Base-by-base conservation (phyloP, 2,888 invertebrate genomes). In the Petrolisthes manimaculis region DNA sequence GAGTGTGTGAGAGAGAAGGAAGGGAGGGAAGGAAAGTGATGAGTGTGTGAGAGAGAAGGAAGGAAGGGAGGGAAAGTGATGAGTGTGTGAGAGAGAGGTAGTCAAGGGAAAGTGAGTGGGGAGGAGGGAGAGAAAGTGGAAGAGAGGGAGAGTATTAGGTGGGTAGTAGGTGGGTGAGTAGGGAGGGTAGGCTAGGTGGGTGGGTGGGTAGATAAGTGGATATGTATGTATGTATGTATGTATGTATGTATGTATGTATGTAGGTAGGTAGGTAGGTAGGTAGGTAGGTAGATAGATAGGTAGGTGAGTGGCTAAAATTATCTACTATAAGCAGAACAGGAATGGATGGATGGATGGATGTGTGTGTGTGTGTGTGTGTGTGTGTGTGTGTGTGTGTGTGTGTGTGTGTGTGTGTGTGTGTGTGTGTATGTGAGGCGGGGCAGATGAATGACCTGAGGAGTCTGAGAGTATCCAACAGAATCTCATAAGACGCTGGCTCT, bases 301-400 rank as follows among this genome's bases (percentile, higher is more conserved):
- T 18, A 54, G 54, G n/a, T 54, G 21, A n/a, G 79, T 6, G 18
- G 51, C 24, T 37, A 18, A 18, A 51, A 37, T 1, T 12, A 9
- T 18, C 3, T 61, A 18, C 61, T 18, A 61, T 6, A 61, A 61
- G 18, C 61, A 61, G 61, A 3, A 12, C 18, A 61, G 18, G 61
- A 61, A 18, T 61, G 18, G 61, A 18, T 12, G 18, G 61, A 9
- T 18, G 9, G 61, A 61, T 18, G 3, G 9, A 3, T 61, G 61
- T 61, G 61, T 61, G 61, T 61, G 61, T 61, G 61, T 61, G 61
- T 61, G 61, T 61, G 61, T 61, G 61, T 61, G 61, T 61, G 61
- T 61, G 61, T 61, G 61, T 61, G 61, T 61, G 61, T 61, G 61
- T 61, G 61, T 61, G 61, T 61, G 61, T 61, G 61, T 61, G 61